Percentiles rank a stretch among this genome's conserved stretches.
phyloP scores from a whole-genome alignment of 1,140 invertebrate species.

The Argopecten irradians region DNA sequence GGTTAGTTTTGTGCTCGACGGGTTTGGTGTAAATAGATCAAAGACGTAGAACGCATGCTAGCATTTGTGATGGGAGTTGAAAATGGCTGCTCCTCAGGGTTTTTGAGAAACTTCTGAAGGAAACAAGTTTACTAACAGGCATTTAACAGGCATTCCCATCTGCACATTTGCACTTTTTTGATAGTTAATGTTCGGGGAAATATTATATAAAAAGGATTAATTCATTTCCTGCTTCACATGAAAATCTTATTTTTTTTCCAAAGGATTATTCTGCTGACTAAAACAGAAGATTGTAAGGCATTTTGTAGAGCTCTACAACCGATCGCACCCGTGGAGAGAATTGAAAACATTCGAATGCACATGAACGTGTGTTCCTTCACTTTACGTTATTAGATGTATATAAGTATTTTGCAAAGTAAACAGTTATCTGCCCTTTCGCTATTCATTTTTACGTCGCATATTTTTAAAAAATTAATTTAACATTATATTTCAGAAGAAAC shows the following conservation, averaged over 20 bases:
- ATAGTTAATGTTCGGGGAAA: background rate
- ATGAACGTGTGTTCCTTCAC: background rate
- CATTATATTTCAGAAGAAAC: no score
- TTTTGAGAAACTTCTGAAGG: slow-evolving; percentile 1
- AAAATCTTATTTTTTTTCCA: background rate
- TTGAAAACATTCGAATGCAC: no score
- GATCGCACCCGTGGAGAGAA: background rate
- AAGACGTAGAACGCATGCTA: background rate
- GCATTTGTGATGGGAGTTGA: background rate
- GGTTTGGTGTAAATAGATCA: background rate
- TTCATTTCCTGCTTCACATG: background rate
- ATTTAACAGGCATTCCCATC: background rate
- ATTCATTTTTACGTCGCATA: no score
- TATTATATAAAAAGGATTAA: slow-evolving; percentile 2
- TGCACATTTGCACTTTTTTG: background rate
- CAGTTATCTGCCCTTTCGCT: no score
- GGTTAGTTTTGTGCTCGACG: background rate
- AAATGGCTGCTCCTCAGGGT: background rate
- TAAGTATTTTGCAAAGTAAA: no score
- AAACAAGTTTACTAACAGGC: background rate
- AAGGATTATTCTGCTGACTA: background rate
- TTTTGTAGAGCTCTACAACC: no score
- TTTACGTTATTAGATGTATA: background rate
- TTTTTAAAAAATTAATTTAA: no score
- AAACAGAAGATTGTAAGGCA: no score